These are phyloP conservation scores for Acanthisitta chloris DNA, from an alignment of 2,113 vertebrate species.

Conservation along the genomic window DNA sequence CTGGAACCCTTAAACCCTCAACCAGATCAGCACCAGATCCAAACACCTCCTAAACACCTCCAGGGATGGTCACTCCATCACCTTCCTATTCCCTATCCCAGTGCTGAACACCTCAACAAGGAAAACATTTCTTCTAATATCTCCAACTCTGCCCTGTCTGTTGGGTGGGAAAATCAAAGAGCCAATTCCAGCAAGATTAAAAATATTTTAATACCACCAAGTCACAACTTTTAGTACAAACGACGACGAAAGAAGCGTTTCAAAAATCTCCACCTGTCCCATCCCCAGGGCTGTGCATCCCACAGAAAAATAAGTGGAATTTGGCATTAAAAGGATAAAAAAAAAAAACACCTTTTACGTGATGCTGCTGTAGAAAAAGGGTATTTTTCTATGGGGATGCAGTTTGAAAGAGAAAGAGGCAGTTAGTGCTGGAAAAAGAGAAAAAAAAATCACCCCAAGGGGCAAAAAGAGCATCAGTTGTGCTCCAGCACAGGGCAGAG, in stretches of 20 bases:
- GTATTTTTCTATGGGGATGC: conserved; percentile 69
- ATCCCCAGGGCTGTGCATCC: background rate
- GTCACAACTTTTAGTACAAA: conserved; percentile 49
- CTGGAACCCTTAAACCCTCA: no score
- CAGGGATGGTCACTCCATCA: no score
- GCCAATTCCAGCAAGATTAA: background rate
- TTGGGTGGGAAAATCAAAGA: background rate
- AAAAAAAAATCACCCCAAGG: background rate
- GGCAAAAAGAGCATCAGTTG: background rate
- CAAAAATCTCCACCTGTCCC: background rate
- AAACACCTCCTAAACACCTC: no score
- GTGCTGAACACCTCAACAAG: no score
- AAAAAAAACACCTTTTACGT: background rate
- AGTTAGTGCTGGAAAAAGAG: conserved; percentile 2
- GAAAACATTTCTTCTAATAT: no score
- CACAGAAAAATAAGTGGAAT: background rate
- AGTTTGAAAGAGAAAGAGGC: conserved; percentile 85
- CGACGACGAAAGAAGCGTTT: background rate
- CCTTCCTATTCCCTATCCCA: no score
- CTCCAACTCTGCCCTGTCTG: no score
- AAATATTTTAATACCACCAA: conserved; percentile 20
- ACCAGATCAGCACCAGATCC: no score
- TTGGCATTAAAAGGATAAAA: background rate
- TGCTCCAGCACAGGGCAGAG: background rate
- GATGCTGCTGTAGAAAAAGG: background rate